A percentile compares a stretch with the other conserved stretches of the same genome.
Evolutionary conservation across 1,140 invertebrate genomes (phyloP).

Genomic region (Harlomillsia oculata): DNA sequence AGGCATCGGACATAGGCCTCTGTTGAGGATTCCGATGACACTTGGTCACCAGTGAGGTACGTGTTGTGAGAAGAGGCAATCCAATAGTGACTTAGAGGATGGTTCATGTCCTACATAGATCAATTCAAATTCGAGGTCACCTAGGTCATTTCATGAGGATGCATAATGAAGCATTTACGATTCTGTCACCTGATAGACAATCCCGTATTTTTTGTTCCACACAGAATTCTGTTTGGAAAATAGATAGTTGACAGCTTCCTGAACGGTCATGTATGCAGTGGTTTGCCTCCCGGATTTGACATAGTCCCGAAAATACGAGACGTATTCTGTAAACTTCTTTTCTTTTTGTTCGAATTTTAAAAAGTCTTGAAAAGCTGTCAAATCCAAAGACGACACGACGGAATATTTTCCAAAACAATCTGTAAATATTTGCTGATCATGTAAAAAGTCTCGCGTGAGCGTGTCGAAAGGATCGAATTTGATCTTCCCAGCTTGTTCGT

Average conservation of each 20-base stretch:
- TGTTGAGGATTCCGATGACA: slow-evolving; percentile 86
- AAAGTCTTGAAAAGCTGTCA: slow-evolving; percentile 71
- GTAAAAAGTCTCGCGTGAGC: slow-evolving; percentile 41
- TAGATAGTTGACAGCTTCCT: slow-evolving; percentile 60
- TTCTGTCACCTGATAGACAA: slow-evolving; percentile 72
- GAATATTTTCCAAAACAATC: slow-evolving; percentile 52
- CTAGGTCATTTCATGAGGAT: too few species aligned
- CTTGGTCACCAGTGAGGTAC: slow-evolving; percentile 91
- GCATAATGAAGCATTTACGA: too few species aligned
- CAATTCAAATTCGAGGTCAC: too few species aligned
- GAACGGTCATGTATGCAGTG: slow-evolving; percentile 5
- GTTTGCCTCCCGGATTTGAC: background rate
- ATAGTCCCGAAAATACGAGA: slow-evolving; percentile 62
- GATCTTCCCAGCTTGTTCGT: slow-evolving; percentile 62
- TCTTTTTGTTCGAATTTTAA: slow-evolving; percentile 72
- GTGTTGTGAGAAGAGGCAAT: slow-evolving; percentile 97
- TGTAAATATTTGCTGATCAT: slow-evolving; percentile 25
- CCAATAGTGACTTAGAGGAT: slow-evolving; percentile 87
- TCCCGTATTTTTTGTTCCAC: slow-evolving; percentile 65
- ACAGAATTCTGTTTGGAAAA: slow-evolving; percentile 90
- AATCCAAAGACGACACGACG: slow-evolving; percentile 52
- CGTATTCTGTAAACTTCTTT: slow-evolving; percentile 47
- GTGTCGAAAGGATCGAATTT: slow-evolving; percentile 82
- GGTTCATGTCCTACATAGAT: slow-evolving; percentile 93
- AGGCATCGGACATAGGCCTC: slow-evolving; percentile 87